Base-by-base conservation (phyloP, 1,140 invertebrate genomes). In the Drosophila bipectinata region DNA sequence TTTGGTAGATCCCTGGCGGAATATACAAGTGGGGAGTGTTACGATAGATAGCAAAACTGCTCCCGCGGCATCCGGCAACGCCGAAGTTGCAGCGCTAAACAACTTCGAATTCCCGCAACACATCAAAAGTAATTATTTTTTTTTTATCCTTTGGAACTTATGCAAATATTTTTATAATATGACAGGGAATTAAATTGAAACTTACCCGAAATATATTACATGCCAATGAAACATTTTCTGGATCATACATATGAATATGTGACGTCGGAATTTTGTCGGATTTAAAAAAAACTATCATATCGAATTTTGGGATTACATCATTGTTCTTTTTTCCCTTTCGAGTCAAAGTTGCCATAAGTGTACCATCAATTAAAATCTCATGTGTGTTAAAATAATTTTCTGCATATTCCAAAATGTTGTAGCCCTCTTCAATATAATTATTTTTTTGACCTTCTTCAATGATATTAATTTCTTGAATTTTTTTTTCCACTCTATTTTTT, bases 191-290 rank as follows among this genome's bases (percentile, higher is more conserved):
- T 37, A 41, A 14, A 4, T 41, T 14, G 9, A 14, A 54, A 69
- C 88, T 90, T 92, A 98, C 97, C 91, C 97, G 95, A 89, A 99
- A 99, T 66, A 98, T 96, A 66, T 95, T 95, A 85, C 98, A 98
- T 4, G 97, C 97, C 1, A 98, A 94, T 45, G 96, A 95, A 14
- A 98, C 95, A 90, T 98, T 98, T 81, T 99, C 98, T 1, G 97
- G 97, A 93, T 99, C 98, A 92, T 98, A 98, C 93, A 99, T 95
- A 82, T 98, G 97, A 85, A 98, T 96, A 92, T 99, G 98, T 0
- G 98, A 98, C 60, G 96, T 98, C 1, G 97, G 96, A 79, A 99
- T 99, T 41, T 95, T 95, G 55, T 95, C 96, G 26, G 95, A 96
- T 91, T 97, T 97, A 74, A 96, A 97, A 92, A 96, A 98, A 0